Percentiles rank a stretch among this genome's conserved stretches.
These are phyloP conservation scores for Colius striatus DNA, from an alignment of 2,113 vertebrate species.

Conservation along the genomic window DNA sequence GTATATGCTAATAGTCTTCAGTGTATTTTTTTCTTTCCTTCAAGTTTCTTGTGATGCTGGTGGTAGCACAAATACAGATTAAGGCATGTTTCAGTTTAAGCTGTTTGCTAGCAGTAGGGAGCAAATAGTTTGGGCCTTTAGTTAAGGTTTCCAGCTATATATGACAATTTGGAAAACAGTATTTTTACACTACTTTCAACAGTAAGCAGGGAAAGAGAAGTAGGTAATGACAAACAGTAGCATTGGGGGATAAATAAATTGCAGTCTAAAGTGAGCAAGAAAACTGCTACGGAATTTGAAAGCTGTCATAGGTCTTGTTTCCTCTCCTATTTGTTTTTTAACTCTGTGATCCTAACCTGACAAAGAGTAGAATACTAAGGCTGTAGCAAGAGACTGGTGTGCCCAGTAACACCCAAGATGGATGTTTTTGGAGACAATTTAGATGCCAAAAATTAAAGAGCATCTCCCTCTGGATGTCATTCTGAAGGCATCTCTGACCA, in stretches of 20 bases:
- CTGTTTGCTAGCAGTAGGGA: neutral
- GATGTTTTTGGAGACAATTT: neutral
- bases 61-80: neutral
- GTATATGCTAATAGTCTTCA: neutral
- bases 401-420: neutral
- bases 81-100: neutral
- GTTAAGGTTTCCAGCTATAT: neutral
- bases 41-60: neutral
- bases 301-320: neutral
- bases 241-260: neutral
- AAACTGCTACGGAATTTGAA: neutral
- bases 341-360: neutral
- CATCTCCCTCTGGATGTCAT: constrained; percentile 64
- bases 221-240: neutral
- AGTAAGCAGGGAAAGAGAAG: neutral
- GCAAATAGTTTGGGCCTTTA: neutral
- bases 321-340: neutral
- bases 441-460: neutral
- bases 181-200: neutral
- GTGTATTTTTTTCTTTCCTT: neutral
- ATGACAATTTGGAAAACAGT: neutral
- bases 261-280: neutral
- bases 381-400: neutral
- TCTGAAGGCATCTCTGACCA: constrained; percentile 19
- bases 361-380: neutral